Evolutionary conservation across 2,888 invertebrate genomes (phyloP).

Genomic region (Agrochola circellaris): DNA sequence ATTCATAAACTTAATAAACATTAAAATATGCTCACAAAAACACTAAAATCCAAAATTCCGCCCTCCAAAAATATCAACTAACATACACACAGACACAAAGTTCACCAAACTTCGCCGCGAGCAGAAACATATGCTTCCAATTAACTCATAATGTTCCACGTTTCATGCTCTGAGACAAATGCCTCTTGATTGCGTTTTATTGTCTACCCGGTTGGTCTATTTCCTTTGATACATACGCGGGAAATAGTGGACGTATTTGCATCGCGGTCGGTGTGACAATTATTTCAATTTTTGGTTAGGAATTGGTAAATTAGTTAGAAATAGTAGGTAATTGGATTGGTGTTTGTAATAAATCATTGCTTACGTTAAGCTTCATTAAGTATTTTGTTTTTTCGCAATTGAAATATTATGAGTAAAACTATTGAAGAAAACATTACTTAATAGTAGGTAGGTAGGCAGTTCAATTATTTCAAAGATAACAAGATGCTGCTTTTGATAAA

Average conservation of each 20-base stretch:
- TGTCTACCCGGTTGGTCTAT: constrained; percentile 84
- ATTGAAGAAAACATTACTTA: neutral
- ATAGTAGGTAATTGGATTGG: no score
- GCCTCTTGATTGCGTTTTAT: constrained; percentile 87
- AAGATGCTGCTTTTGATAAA: neutral
- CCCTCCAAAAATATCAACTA: constrained; percentile 3
- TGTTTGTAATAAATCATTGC: neutral
- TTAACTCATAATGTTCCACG: constrained; percentile 82
- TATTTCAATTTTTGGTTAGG: neutral
- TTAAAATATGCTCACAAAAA: constrained; percentile 5
- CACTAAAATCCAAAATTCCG: neutral
- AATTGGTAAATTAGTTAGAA: neutral
- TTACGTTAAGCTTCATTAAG: neutral
- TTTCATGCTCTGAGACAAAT: constrained; percentile 77
- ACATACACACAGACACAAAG: constrained; percentile 44
- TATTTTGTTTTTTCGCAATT: neutral
- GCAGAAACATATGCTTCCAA: constrained; percentile 82
- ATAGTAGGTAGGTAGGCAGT: neutral
- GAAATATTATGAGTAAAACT: neutral
- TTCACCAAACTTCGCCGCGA: constrained; percentile 40
- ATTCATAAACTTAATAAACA: neutral
- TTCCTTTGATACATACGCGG: constrained; percentile 68
- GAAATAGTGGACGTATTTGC: constrained; percentile 1
- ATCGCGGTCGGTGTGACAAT: neutral
- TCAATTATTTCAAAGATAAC: neutral